Conservation (phyloP, 2,888 invertebrate genomes). For the Megaustenia siamemsis region DNA sequence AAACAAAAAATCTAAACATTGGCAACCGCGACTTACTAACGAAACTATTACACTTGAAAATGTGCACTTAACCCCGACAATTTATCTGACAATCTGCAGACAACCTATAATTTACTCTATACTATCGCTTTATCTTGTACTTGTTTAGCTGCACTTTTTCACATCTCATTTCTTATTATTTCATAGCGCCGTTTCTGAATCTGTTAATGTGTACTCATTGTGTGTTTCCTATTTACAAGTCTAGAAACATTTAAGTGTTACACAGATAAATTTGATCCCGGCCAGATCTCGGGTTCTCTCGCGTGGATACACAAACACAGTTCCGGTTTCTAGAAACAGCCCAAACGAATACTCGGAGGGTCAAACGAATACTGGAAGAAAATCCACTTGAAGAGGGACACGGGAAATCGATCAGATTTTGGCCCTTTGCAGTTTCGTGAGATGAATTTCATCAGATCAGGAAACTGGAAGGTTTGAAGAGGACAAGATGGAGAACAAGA, state of each 20-base stretch:
- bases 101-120: too few species aligned
- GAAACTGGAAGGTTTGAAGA: neutral
- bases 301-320: neutral
- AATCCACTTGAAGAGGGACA: constrained; percentile 13
- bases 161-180: too few species aligned
- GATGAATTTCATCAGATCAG: constrained; percentile 14
- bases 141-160: too few species aligned
- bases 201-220: too few species aligned
- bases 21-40: too few species aligned
- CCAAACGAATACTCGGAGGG: neutral
- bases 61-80: too few species aligned
- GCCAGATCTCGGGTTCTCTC: neutral
- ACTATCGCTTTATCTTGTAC: too few species aligned
- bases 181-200: too few species aligned
- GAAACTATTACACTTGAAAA: too few species aligned
- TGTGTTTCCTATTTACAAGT: too few species aligned
- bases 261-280: neutral
- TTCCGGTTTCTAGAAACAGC: constrained; percentile 1
- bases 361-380: neutral
- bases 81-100: too few species aligned
- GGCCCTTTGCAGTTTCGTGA: constrained; percentile 30
- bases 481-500: neutral
- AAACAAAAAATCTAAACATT: too few species aligned
- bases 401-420: constrained; percentile 20
- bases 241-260: neutral